Conservation (phyloP, 2,113 vertebrate species). For the Sorex araneus region DNA sequence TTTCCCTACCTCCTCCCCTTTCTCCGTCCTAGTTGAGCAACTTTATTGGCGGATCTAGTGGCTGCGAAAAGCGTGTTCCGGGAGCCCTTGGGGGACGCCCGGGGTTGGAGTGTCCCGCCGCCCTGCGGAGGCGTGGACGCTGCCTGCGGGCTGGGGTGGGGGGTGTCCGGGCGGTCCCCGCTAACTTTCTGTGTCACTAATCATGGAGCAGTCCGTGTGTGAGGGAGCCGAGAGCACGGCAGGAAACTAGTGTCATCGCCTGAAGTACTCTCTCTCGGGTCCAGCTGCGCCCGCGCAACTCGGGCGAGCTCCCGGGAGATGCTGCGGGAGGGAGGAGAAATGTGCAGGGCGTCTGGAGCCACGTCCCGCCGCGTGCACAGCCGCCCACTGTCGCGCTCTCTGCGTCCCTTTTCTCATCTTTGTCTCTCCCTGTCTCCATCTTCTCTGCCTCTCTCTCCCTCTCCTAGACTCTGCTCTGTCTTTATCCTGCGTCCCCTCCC, state of each 20-base stretch:
- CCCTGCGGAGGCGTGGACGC: not conserved
- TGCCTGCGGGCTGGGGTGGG: not conserved
- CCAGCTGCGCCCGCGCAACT: conserved; percentile 54
- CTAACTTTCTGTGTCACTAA: conserved; percentile 53
- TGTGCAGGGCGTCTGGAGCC: not conserved
- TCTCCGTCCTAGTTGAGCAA: conserved; percentile 75
- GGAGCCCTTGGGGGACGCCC: conserved; percentile 48
- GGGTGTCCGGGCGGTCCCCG: not conserved
- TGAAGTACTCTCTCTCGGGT: conserved; percentile 32
- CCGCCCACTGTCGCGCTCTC: not conserved
- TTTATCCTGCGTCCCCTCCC: not conserved
- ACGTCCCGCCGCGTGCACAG: not conserved
- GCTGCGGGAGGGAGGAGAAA: not conserved
- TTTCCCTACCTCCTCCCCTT: conserved; percentile 18
- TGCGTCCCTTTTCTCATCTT: conserved; percentile 52
- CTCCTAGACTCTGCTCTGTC: not conserved
- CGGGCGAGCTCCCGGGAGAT: not conserved
- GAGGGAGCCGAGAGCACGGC: not conserved
- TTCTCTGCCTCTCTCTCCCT: conserved; percentile 55
- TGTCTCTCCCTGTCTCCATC: conserved; percentile 68
- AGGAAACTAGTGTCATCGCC: conserved; percentile 67
- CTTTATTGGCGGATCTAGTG: not conserved
- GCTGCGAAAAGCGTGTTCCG: not conserved
- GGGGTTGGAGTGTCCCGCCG: not conserved
- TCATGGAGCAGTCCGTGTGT: conserved; percentile 60